Percentiles rank a stretch among this genome's conserved stretches.
phyloP scores from a whole-genome alignment of 1,140 invertebrate species.

The Camponotus pennsylvanicus region DNA sequence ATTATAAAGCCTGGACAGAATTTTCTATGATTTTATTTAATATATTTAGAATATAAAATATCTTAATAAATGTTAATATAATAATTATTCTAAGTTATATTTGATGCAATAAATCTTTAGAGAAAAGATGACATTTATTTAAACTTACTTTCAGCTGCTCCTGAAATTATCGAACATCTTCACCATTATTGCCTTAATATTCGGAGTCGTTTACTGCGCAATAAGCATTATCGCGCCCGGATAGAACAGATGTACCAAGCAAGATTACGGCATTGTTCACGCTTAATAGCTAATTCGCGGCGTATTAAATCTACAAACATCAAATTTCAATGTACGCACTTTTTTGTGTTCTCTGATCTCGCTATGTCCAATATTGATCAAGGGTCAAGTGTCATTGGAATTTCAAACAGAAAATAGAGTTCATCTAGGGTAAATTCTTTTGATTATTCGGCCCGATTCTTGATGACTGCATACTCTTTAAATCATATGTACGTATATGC shows the following conservation, averaged over 20 bases:
- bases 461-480: background rate
- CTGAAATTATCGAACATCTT: background rate
- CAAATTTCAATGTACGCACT: slow-evolving; percentile 48
- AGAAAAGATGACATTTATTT: background rate
- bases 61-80: background rate
- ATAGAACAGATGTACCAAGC: slow-evolving; percentile 47
- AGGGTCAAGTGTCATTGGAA: slow-evolving; percentile 34
- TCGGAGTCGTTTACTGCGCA: slow-evolving; percentile 48
- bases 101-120: background rate
- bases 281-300: slow-evolving; percentile 49
- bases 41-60: background rate
- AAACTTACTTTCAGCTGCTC: background rate
- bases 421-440: background rate
- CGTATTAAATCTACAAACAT: slow-evolving; percentile 40
- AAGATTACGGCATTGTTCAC: slow-evolving; percentile 52
- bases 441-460: slow-evolving; percentile 22
- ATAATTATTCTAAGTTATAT: background rate
- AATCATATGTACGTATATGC: slow-evolving; percentile 1
- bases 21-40: background rate
- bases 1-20: background rate
- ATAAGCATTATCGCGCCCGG: slow-evolving; percentile 39
- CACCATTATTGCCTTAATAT: slow-evolving; percentile 52
- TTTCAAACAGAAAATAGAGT: background rate
- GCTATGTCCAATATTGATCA: background rate
- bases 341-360: slow-evolving; percentile 16